A percentile compares a stretch with the other conserved stretches of the same genome.
Conservation (phyloP, 2,888 invertebrate species). For the Luperina nickerlii region DNA sequence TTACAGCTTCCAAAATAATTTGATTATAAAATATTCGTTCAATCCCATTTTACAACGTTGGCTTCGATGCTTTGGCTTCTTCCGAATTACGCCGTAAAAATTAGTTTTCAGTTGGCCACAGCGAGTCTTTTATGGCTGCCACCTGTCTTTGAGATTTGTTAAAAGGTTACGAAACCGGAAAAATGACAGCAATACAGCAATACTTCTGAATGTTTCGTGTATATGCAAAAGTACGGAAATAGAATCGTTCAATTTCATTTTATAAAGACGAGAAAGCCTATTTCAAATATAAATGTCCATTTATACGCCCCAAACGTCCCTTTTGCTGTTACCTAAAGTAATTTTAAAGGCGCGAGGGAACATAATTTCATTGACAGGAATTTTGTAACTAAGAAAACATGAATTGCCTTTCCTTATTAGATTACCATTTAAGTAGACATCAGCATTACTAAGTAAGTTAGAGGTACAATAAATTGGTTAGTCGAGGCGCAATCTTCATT, state of each 20-base stretch:
- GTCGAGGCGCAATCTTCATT: slow-evolving; percentile 69
- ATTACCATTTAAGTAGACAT: slow-evolving; percentile 74
- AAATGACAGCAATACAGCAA: neutral
- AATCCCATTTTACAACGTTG: neutral
- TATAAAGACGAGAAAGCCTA: neutral
- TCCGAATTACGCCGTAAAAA: neutral
- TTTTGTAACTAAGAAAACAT: slow-evolving; percentile 70
- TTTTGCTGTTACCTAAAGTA: slow-evolving; percentile 39
- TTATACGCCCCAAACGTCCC: slow-evolving; percentile 12
- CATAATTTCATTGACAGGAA: slow-evolving; percentile 62
- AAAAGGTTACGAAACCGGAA: neutral
- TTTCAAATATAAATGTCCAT: neutral
- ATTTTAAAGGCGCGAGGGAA: slow-evolving; percentile 55
- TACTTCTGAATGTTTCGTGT: neutral
- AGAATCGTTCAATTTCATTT: slow-evolving; percentile 20
- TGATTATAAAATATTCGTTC: neutral
- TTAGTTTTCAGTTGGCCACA: neutral
- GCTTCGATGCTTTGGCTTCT: neutral
- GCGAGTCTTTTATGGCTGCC: neutral
- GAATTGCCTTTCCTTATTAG: slow-evolving; percentile 74
- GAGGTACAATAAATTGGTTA: slow-evolving; percentile 76
- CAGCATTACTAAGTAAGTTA: slow-evolving; percentile 75
- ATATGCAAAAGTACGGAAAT: neutral
- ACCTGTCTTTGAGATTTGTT: neutral
- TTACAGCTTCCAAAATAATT: slow-evolving; percentile 5